A percentile compares a stretch with the other conserved stretches of the same genome.
Evolutionary conservation across 92 coral and sea anemone genomes (phyloP).

Genomic region (Pocillopora meandrina): DNA sequence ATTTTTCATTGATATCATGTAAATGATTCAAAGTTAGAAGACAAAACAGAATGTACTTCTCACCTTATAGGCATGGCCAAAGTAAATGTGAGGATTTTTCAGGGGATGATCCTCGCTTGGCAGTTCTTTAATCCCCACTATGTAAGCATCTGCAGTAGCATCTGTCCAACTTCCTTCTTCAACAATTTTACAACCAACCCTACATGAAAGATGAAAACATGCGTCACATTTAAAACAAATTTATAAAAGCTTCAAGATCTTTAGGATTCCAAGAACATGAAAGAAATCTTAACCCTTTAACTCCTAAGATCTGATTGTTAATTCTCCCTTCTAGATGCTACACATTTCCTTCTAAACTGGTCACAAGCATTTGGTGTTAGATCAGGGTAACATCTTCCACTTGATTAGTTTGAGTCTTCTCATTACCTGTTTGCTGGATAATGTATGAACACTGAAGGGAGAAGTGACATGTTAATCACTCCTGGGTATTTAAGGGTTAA

Average conservation of each 20-base stretch:
- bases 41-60: neutral
- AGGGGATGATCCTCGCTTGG: conserved; percentile 34
- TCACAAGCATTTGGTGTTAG: too few relatives aligned
- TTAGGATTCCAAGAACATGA: neutral
- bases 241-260: too few relatives aligned
- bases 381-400: too few relatives aligned
- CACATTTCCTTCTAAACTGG: too few relatives aligned
- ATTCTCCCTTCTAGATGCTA: too few relatives aligned
- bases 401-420: too few relatives aligned
- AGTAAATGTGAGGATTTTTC: conserved; percentile 49
- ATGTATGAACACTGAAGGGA: too few relatives aligned
- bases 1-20: too few relatives aligned
- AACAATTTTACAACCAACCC: conserved; percentile 60
- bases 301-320: too few relatives aligned
- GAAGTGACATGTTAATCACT: too few relatives aligned
- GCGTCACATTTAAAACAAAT: neutral
- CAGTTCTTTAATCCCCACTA: conserved; percentile 60
- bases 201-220: neutral
- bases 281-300: neutral
- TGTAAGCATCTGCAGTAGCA: conserved; percentile 53
- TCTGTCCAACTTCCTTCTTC: conserved; percentile 53
- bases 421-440: too few relatives aligned
- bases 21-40: neutral
- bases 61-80: conserved; percentile 71
- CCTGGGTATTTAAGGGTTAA: too few relatives aligned